Evolutionary conservation across 1,140 invertebrate genomes (phyloP), one percentile per base, ranked within the genome.

Genomic region (Daktulosphaira vitifoliae): DNA sequence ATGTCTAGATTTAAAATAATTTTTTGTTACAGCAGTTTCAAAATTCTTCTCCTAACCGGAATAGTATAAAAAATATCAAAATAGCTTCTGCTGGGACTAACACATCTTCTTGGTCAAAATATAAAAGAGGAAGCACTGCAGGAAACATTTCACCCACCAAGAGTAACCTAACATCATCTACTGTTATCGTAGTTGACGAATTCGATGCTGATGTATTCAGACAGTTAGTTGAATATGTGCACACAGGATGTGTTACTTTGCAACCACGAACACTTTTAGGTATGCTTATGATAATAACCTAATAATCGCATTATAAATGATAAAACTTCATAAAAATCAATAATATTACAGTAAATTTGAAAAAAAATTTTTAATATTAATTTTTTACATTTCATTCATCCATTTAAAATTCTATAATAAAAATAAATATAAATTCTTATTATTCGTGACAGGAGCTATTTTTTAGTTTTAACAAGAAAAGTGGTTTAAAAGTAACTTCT

Each of bases 161-260:
- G 7, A 20, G 8, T 4, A 48, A 2, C 4, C 25, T 46, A 15
- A 59, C 39, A 8, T 62, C 42, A 0, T 13, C 39, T 6, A 62
- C 56, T 4, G 42, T 62, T 11, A 76, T 95, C 16, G 92, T 94
- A 68, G 89, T 95, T 67, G 90, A 96, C 77, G 92, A 96, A 75
- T 96, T 95, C 74, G 92, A 96, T 71, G 91, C 92, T 0, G 92
- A 96, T 75, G 92, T 96, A 33, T 96, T 96, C 74, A 83, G 92
- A 23, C 92, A 96, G 73, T 79, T 96, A n/a, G 95, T 96, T 66
- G 91, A 95, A 73, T 94, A 93, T 73, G 93, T 94, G 69, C 92
- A 96, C 72, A 96, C 92, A 1, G 92, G 92, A 37, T 93, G 90
- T 75, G 91, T 96, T n/a, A 94, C 90, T 0, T 77, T 95, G 7